Percentiles rank a stretch among this genome's conserved stretches.
Evolutionary conservation across 2,888 invertebrate genomes (phyloP).

Genomic region (Myopa testacea): DNA sequence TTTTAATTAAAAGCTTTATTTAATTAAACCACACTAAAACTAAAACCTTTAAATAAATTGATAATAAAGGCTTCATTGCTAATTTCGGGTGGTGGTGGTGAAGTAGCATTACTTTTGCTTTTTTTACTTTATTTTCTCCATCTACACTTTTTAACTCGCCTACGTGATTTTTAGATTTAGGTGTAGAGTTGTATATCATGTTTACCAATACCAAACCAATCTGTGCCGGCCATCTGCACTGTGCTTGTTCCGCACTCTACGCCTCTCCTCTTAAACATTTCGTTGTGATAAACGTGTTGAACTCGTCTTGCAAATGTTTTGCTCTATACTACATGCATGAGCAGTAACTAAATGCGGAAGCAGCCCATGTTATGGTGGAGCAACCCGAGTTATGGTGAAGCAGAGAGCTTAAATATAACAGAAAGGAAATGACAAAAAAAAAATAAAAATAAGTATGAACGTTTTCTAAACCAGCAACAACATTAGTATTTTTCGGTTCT

Average conservation of each 20-base stretch:
- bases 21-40: too few species aligned
- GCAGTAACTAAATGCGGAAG: too few species aligned
- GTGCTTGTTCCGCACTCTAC: neutral
- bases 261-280: slow-evolving; percentile 8
- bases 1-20: too few species aligned
- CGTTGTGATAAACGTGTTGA: neutral
- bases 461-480: too few species aligned
- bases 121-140: slow-evolving; percentile 24
- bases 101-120: too few species aligned
- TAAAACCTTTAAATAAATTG: too few species aligned
- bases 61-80: too few species aligned
- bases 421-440: neutral
- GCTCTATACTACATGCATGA: too few species aligned
- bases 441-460: neutral
- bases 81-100: too few species aligned
- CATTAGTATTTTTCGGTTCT: neutral
- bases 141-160: neutral
- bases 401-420: neutral
- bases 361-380: too few species aligned
- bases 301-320: neutral
- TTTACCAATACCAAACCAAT: neutral
- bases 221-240: slow-evolving; percentile 3
- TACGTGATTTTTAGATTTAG: slow-evolving; percentile 14
- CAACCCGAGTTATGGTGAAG: too few species aligned
- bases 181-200: neutral